A percentile compares a stretch with the other conserved stretches of the same genome.
Evolutionary conservation across 2,113 vertebrate species (phyloP).

Genomic region (western clawed frog (Xenopus tropicalis)): UCB_Xtro_10.0 CM004443.2:50031001-50031500

Average conservation of each 20-base stretch:
- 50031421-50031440: neutral
- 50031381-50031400: conserved; percentile 18
- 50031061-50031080: too few species aligned
- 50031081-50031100: too few species aligned
- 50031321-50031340: conserved; percentile 61
- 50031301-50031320: conserved; percentile 32
- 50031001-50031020: too few species aligned
- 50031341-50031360: conserved; percentile 46
- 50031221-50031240: conserved; percentile 81
- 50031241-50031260: conserved; percentile 82
- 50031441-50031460: conserved; percentile 44
- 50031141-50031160: too few species aligned
- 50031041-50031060: too few species aligned
- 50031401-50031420: conserved; percentile 29
- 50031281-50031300: neutral
- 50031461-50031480: conserved; percentile 71
- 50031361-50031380: conserved; percentile 31
- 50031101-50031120: too few species aligned
- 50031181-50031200: conserved; percentile 78
- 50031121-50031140: too few species aligned
- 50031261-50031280: conserved; percentile 55
- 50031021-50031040: too few species aligned
- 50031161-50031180: conserved; percentile 74
- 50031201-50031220: conserved; percentile 74
- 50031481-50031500: conserved; percentile 80